A percentile compares a stretch with the other conserved stretches of the same genome.
Conservation (phyloP, 92 coral and sea anemone genomes). For the Umimayanthus chanpuru region DNA sequence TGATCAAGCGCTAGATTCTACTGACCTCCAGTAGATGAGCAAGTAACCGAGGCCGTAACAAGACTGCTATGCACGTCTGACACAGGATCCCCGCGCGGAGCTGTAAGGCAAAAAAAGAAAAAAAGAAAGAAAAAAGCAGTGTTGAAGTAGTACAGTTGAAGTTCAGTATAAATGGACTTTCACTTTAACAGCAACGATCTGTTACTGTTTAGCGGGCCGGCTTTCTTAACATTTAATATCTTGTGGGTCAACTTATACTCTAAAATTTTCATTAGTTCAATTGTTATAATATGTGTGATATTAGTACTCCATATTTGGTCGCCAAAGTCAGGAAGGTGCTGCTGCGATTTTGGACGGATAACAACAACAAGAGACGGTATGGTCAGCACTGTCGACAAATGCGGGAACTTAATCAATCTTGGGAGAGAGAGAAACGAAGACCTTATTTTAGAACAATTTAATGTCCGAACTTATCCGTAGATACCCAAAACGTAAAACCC, state of each 20-base stretch:
- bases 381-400: too few relatives aligned
- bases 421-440: too few relatives aligned
- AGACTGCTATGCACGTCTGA: constrained; percentile 90
- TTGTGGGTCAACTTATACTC: neutral
- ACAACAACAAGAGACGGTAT: too few relatives aligned
- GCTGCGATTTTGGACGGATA: too few relatives aligned
- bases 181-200: neutral
- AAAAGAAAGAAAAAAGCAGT: neutral
- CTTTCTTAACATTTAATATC: neutral
- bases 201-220: neutral
- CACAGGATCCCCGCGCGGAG: constrained; percentile 78
- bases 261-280: too few relatives aligned
- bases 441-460: too few relatives aligned
- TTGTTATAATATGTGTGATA: too few relatives aligned
- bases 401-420: too few relatives aligned
- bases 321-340: too few relatives aligned
- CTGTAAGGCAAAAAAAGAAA: constrained; percentile 28
- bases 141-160: neutral
- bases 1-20: neutral
- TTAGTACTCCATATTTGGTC: too few relatives aligned
- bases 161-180: neutral
- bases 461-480: too few relatives aligned
- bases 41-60: constrained; percentile 91
- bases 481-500: neutral
- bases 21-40: constrained; percentile 96